Base-by-base conservation (phyloP, 2,113 vertebrate species). In the Prochilodus magdalenae region DNA sequence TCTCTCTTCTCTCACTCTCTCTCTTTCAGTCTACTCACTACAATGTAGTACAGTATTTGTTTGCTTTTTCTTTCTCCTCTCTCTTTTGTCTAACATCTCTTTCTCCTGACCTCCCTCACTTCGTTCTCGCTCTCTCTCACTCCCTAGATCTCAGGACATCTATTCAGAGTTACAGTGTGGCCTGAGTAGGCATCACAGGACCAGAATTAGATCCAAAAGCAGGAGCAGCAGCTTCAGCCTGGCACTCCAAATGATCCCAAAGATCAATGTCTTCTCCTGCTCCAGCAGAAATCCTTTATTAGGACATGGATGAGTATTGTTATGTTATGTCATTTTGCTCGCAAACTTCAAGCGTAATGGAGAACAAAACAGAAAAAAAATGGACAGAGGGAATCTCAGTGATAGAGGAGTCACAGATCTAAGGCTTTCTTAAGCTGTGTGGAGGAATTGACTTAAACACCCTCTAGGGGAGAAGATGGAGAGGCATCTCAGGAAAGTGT, bases 401-500 rank as follows among this genome's bases (percentile, higher is more conserved):
- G 80, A 79, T 79, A 83, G 76, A 80, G 55, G 10, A 14, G 53
- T 70, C 69, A 7, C n/a, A 75, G 53, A 71, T 26, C 30, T 62
- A 36, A 57, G 18, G 69, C 18, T 73, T 73, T 30, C 20, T 65
- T 55, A 22, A 69, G 18, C 15, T 29, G 65, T 47, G 63, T 86
- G 88, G 77, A 81, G 73, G 86, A 89, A 82, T 87, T 83, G 84
- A 85, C 86, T 89, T 89, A 85, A 90, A 80, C 87, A 73, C 91
- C 89, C 90, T 90, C 91, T 92, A 91, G 90, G 92, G 90, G 90
- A 81, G 74, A 79, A 87, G 13, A 69, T 4, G 3, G 73, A 85
- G 75, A 27, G n/a, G 0, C 11, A 44, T 14, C 27, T 77, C 16
- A 77, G 12, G 29, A 20, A 78, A 65, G n/a, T 51, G 63, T 11